Conservation (phyloP, 1,140 invertebrate genomes). For the Drosophila tsacasi region DNA sequence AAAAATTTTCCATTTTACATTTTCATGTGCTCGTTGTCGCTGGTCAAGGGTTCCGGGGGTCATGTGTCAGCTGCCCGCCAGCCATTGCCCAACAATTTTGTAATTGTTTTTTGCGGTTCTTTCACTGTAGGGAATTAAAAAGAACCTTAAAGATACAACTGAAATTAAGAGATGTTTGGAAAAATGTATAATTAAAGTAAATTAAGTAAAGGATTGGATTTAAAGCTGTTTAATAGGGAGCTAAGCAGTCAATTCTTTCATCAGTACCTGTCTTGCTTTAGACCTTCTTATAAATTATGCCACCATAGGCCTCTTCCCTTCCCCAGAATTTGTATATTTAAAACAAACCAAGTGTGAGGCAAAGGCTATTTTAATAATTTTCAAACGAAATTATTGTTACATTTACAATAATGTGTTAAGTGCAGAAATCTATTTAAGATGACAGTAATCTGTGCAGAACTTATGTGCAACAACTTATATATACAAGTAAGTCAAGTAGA, state of each 20-base stretch:
- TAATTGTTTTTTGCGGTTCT: conserved; percentile 73
- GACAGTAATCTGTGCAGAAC: background rate
- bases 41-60: conserved; percentile 17
- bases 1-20: conserved; percentile 77
- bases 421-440: background rate
- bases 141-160: conserved; percentile 17
- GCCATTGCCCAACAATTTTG: conserved; percentile 59
- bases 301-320: background rate
- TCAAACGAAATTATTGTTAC: background rate
- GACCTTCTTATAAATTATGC: too few relatives aligned
- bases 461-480: background rate
- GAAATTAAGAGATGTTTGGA: conserved; percentile 3
- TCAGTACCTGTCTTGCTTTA: too few relatives aligned
- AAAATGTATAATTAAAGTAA: background rate
- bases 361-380: background rate
- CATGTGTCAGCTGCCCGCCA: conserved; percentile 32
- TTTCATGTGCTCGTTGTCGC: conserved; percentile 53
- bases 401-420: background rate
- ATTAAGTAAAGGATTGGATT: background rate
- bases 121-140: conserved; percentile 1
- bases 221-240: background rate
- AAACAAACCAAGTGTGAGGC: background rate
- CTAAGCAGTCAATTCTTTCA: background rate
- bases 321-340: too few relatives aligned
- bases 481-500: background rate